A percentile compares a stretch with the other conserved stretches of the same genome.
Evolutionary conservation across 2,797 vertebrate species (phyloP).

Genomic region (Lutra lutra): DNA sequence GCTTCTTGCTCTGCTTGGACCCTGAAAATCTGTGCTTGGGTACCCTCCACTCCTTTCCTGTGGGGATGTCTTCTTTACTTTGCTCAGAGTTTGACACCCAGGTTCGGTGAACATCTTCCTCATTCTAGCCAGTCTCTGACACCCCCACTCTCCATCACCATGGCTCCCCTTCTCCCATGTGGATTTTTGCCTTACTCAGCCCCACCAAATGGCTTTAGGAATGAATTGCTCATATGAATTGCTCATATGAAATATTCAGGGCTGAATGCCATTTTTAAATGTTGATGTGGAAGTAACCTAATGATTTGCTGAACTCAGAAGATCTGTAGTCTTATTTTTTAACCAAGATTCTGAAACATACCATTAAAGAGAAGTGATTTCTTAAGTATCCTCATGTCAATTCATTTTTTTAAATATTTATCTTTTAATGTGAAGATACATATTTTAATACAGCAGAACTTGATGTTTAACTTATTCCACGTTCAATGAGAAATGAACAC

Average conservation of each 20-base stretch:
- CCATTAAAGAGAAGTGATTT: slow-evolving; percentile 40
- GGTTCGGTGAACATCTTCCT: background rate
- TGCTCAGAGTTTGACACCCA: background rate
- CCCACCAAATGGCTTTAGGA: too few species aligned
- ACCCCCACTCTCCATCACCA: too few species aligned
- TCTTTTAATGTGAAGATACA: slow-evolving; percentile 40
- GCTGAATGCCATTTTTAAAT: background rate
- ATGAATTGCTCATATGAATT: too few species aligned
- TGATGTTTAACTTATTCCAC: slow-evolving; percentile 43
- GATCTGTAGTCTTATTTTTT: background rate
- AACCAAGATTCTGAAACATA: background rate
- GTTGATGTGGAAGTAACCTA: slow-evolving; percentile 3
- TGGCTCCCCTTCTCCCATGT: too few species aligned
- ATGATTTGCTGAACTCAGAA: slow-evolving; percentile 9
- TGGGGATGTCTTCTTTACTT: background rate
- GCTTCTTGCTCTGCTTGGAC: background rate
- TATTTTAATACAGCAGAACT: slow-evolving; percentile 27
- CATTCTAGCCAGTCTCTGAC: too few species aligned
- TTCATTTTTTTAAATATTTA: slow-evolving; percentile 23
- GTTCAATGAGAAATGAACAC: slow-evolving; percentile 7
- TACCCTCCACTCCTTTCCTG: background rate
- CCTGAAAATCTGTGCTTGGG: background rate
- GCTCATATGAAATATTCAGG: too few species aligned
- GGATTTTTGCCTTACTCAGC: too few species aligned
- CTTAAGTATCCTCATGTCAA: background rate